A percentile compares a stretch with the other conserved stretches of the same genome.
These are phyloP conservation scores for Hylyphantes graminicola DNA, from an alignment of 1,140 invertebrate genomes.

Conservation along the genomic window DNA sequence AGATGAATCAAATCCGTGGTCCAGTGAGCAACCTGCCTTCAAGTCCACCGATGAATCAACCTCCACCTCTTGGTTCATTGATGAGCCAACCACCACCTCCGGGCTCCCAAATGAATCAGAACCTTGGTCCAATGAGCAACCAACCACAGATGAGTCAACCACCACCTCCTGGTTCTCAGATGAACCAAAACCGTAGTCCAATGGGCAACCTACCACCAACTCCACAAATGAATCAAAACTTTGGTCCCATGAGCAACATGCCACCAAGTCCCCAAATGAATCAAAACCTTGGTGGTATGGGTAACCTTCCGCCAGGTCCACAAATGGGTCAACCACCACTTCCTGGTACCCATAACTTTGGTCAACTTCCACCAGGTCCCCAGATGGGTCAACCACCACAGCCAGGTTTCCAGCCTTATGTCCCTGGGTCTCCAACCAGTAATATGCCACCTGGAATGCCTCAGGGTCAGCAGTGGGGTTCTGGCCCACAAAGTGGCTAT, in stretches of 20 bases:
- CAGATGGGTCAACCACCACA: constrained; percentile 61
- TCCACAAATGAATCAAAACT: too few species aligned
- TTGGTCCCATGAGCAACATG: neutral
- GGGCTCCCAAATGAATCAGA: neutral
- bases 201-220: neutral
- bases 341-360: neutral
- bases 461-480: neutral
- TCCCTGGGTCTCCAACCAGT: constrained; percentile 1
- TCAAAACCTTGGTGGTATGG: neutral
- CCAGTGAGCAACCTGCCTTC: too few species aligned
- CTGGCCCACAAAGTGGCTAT: constrained; percentile 17
- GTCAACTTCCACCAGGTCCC: neutral
- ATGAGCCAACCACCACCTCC: neutral
- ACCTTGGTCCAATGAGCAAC: neutral
- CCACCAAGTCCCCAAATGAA: neutral
- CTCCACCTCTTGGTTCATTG: neutral
- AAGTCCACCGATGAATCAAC: neutral
- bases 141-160: neutral
- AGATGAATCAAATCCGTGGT: too few species aligned
- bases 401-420: constrained; percentile 9
- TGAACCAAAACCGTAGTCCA: neutral
- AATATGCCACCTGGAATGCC: constrained; percentile 15
- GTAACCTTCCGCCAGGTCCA: constrained; percentile 64
- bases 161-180: neutral
- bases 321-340: constrained; percentile 60